These are phyloP conservation scores for Dicrurus megarhynchus DNA, from an alignment of 2,113 vertebrate species.

Conservation along the genomic window DNA sequence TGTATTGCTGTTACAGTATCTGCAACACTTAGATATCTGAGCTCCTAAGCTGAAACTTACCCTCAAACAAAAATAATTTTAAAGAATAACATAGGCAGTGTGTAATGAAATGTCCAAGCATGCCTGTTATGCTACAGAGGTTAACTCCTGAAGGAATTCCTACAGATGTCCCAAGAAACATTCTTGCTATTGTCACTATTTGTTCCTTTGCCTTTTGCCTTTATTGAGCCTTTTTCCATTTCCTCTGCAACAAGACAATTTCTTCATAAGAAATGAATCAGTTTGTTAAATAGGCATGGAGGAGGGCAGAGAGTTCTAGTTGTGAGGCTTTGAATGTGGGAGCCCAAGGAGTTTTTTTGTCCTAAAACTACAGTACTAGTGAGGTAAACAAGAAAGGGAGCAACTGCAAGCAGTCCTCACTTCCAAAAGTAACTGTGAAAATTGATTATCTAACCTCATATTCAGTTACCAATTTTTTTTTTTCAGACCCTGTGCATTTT, in stretches of 20 bases:
- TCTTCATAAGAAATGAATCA: background rate
- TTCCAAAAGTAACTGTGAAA: background rate
- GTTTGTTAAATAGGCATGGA: background rate
- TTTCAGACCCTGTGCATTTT: background rate
- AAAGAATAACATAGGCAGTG: background rate
- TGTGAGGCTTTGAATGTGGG: background rate
- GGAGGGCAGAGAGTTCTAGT: background rate
- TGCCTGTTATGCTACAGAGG: background rate
- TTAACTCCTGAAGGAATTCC: background rate
- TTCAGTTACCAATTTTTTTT: background rate
- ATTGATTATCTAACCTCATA: background rate
- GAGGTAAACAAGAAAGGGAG: background rate
- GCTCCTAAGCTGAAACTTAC: background rate
- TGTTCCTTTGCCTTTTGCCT: background rate
- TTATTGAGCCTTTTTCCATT: background rate
- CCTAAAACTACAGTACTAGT: background rate
- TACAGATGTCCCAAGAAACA: background rate
- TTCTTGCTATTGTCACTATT: background rate
- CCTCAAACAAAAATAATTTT: background rate
- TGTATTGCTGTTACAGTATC: background rate
- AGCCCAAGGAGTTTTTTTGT: background rate
- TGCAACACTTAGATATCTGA: background rate
- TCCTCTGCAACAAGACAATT: background rate
- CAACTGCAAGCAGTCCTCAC: background rate
- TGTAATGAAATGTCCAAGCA: background rate